phyloP scores from a whole-genome alignment of 2,888 invertebrate genomes.

The Sceliomorpha sp. region DNA sequence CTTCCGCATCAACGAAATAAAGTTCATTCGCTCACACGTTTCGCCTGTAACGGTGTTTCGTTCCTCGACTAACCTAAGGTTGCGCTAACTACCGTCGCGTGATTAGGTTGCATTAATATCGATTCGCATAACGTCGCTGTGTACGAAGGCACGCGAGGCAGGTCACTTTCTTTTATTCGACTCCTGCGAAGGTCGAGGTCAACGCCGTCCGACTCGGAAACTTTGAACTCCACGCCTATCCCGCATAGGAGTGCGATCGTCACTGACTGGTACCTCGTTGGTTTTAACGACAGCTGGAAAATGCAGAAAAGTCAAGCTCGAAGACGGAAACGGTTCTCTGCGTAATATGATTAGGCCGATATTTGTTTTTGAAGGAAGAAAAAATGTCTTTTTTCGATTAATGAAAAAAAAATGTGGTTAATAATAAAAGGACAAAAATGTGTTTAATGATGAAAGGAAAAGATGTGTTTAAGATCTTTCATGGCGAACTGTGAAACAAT shows the following conservation, averaged over 20 bases:
- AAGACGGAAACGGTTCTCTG: no score
- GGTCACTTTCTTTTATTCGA: constrained; percentile 54
- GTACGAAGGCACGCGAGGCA: constrained; percentile 51
- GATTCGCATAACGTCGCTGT: constrained; percentile 50
- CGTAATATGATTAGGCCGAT: no score
- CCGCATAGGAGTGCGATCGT: constrained; percentile 15
- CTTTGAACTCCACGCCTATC: constrained; percentile 32
- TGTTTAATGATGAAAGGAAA: no score
- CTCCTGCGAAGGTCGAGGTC: constrained; percentile 54
- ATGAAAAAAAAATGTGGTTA: no score
- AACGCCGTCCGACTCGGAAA: constrained; percentile 45
- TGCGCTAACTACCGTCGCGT: constrained; percentile 58
- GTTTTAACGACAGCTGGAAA: no score
- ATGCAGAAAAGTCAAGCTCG: no score
- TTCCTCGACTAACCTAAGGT: constrained; percentile 40
- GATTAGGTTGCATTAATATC: constrained; percentile 59
- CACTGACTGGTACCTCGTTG: neutral
- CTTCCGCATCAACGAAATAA: constrained; percentile 49
- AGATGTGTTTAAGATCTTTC: no score
- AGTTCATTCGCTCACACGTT: constrained; percentile 52
- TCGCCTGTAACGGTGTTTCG: constrained; percentile 51
- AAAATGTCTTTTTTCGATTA: no score
- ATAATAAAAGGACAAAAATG: no score
- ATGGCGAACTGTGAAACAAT: no score
- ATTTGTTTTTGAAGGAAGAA: no score